Conservation (phyloP, 2,797 vertebrate genomes). For the Crax fasciolata region DNA sequence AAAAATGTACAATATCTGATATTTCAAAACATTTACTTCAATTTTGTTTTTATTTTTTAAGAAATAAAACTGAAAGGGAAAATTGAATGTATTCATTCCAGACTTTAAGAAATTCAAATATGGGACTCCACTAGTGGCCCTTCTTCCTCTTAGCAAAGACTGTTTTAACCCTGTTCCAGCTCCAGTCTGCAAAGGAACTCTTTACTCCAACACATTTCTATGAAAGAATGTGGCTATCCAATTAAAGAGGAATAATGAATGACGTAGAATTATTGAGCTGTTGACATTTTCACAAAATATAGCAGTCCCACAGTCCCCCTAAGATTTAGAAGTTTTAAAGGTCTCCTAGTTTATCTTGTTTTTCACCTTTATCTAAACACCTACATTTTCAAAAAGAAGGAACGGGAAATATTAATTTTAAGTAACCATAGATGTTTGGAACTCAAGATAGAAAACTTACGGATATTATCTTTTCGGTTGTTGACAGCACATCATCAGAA, state of each 20-base stretch:
- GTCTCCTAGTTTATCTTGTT: neutral
- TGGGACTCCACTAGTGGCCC: neutral
- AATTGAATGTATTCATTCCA: neutral
- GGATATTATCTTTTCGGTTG: neutral
- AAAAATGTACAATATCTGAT: neutral
- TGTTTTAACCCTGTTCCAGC: neutral
- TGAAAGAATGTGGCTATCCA: neutral
- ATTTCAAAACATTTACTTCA: fast-evolving
- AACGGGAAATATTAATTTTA: neutral
- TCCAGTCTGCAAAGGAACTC: neutral
- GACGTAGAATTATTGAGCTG: neutral
- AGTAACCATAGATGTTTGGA: neutral
- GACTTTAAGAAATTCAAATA: neutral
- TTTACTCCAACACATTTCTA: neutral
- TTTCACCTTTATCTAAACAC: neutral
- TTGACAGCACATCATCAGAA: neutral
- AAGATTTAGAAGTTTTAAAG: neutral
- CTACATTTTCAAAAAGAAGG: neutral
- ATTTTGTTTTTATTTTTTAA: neutral
- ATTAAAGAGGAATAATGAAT: neutral
- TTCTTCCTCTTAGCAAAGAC: neutral
- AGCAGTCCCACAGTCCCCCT: neutral
- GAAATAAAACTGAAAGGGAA: neutral
- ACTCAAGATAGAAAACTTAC: neutral
- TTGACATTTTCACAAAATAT: neutral